Evolutionary conservation across 2,797 vertebrate genomes (phyloP).

Genomic region (Ctenopoma multispine): DNA sequence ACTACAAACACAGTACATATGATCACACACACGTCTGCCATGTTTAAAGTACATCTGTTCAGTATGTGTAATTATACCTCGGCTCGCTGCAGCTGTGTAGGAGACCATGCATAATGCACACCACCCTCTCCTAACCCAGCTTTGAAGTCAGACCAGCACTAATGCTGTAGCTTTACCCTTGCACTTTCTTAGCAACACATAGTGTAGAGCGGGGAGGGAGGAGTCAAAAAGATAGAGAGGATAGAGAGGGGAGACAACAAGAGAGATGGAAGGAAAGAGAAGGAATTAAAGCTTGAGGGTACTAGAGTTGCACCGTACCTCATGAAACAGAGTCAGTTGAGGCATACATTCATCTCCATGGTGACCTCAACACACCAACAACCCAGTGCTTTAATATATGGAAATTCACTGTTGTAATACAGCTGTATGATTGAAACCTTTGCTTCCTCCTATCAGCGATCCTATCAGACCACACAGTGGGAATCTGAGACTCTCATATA

Average conservation of each 20-base stretch:
- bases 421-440: constrained; percentile 41
- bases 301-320: constrained; percentile 12
- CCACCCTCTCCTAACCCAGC: constrained; percentile 52
- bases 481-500: constrained; percentile 5
- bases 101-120: constrained; percentile 77
- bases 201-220: constrained; percentile 20
- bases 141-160: constrained; percentile 67
- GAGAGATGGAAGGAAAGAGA: constrained; percentile 16
- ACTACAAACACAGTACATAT: background rate
- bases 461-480: constrained; percentile 19
- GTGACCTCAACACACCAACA: constrained; percentile 48
- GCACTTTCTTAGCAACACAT: constrained; percentile 63
- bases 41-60: constrained; percentile 19
- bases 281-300: constrained; percentile 12
- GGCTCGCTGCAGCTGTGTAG: constrained; percentile 59
- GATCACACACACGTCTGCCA: constrained; percentile 3
- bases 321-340: constrained; percentile 46
- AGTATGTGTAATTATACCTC: constrained; percentile 13
- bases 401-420: constrained; percentile 57
- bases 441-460: constrained; percentile 5
- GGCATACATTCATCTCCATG: constrained; percentile 44
- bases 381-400: constrained; percentile 28
- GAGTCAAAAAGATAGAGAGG: constrained; percentile 10
- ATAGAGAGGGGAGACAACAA: constrained; percentile 17
- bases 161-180: constrained; percentile 58